Evolutionary conservation across 1,140 invertebrate species (phyloP), one percentile per base, ranked within the genome.

Genomic region (Drosophila willistoni): DNA sequence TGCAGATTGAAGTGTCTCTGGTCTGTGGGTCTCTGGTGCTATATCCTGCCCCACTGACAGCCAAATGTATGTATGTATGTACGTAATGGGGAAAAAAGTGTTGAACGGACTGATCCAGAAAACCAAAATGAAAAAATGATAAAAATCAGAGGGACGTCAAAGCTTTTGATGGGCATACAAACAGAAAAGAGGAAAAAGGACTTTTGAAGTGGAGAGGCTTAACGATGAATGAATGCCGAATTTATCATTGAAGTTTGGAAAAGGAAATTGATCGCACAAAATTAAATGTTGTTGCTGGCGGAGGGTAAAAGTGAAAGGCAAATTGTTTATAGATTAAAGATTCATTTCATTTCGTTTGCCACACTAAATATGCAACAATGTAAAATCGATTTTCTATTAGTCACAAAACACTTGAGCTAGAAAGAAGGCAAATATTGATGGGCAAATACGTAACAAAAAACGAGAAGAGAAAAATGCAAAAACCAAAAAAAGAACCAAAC

Each of bases 341-440:
- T 70, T 64, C 44, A 77, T 33, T 57, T 59, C 79, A 73, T 68
- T 77, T 73, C 61, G 66, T 70, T 36, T 51, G 68, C n/a, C 39
- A 29, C 62, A 41, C 55, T 14, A 60, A 69, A 84, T 73, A 71
- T 84, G 83, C 82, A 85, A 87, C 82, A 82, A 87, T 82, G 68
- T 85, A 69, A 51, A 67, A 86, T 86, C 79, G 82, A 86, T 86
- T 86, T 87, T 86, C 64, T 79, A 86, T 86, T 86, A 86, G 79
- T 69, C 64, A 73, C 82, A 72, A 68, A 56, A 75, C 81, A 70
- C 71, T 83, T 83, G 80, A 87, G 79, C 75, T 64, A 76, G 55
- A 84, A 71, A 71, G 64, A 66, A 56, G 59, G 79, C 61, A 70
- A 77, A 81, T 81, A 81, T 81, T 81, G 79, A 79, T 79, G 68